These are phyloP conservation scores for Tetranychus truncatus DNA, from an alignment of 2,888 invertebrate genomes.

Conservation along the genomic window DNA sequence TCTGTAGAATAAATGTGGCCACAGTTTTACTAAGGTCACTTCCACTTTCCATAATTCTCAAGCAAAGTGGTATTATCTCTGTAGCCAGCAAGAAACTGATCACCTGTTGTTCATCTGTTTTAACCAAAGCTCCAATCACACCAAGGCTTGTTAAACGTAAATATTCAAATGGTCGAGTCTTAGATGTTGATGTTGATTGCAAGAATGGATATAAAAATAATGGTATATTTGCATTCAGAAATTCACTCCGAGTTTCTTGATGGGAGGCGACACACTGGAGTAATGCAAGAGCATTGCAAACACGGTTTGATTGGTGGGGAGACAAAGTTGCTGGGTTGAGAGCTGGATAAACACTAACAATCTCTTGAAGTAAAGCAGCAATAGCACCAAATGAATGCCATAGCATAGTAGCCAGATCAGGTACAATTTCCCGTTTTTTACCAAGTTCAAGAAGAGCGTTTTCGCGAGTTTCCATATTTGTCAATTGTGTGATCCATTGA, in stretches of 20 bases:
- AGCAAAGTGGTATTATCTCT: constrained; percentile 93
- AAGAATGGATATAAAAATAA: constrained; percentile 94
- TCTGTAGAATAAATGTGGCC: constrained; percentile 95
- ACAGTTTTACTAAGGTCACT: constrained; percentile 98
- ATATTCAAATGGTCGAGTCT: constrained; percentile 96
- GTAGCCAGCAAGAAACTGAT: constrained; percentile 94
- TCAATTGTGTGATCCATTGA: constrained; percentile 75
- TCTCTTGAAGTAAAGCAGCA: constrained; percentile 79
- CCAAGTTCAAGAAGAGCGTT: constrained; percentile 85
- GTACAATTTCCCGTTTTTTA: constrained; percentile 69
- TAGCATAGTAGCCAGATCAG: constrained; percentile 90
- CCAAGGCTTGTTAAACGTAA: constrained; percentile 91
- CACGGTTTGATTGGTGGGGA: constrained; percentile 90
- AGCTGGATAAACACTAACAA: constrained; percentile 92
- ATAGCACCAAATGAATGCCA: constrained; percentile 98
- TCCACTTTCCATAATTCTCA: constrained; percentile 97
- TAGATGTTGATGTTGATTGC: constrained; percentile 81
- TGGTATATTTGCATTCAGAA: constrained; percentile 82
- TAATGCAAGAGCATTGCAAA: constrained; percentile 92
- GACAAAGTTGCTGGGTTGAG: constrained; percentile 84
- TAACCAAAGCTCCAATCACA: constrained; percentile 95
- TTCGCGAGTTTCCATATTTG: constrained; percentile 82
- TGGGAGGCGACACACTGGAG: constrained; percentile 99
- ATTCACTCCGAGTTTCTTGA: constrained; percentile 87
- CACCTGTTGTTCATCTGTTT: constrained; percentile 97